These are phyloP conservation scores for Thymelicus acteon DNA, from an alignment of 2,888 invertebrate genomes.

Conservation along the genomic window DNA sequence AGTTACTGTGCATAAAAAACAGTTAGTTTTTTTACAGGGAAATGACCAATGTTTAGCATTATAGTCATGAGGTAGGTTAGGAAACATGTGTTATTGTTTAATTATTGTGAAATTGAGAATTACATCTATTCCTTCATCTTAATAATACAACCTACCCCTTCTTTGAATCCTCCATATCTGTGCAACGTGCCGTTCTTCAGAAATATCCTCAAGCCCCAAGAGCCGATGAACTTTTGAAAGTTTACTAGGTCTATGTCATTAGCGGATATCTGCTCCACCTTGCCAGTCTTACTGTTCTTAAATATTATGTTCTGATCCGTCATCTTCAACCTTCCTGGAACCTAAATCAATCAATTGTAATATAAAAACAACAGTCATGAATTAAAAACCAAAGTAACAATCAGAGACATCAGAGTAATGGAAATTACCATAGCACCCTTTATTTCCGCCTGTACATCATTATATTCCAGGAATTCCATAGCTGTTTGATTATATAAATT, in stretches of 20 bases:
- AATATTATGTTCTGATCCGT: constrained; percentile 96
- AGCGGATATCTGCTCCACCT: constrained; percentile 94
- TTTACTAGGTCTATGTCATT: constrained; percentile 95
- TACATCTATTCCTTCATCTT: no score
- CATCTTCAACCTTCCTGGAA: constrained; percentile 95
- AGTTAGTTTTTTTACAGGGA: no score
- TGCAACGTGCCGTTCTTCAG: constrained; percentile 95
- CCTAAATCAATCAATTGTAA: constrained; percentile 80
- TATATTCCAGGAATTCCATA: constrained; percentile 95
- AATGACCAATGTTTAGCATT: no score
- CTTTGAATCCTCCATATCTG: constrained; percentile 97
- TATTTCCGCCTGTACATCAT: constrained; percentile 92
- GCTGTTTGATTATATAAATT: constrained; percentile 25
- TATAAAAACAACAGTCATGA: background rate
- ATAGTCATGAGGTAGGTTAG: no score
- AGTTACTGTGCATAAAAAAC: no score
- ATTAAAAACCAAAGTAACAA: background rate
- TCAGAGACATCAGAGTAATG: constrained; percentile 14
- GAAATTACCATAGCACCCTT: constrained; percentile 93
- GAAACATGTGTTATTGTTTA: no score
- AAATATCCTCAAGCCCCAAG: constrained; percentile 95
- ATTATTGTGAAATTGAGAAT: no score
- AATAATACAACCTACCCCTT: constrained; percentile 84
- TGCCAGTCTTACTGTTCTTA: constrained; percentile 98
- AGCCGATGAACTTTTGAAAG: constrained; percentile 96